phyloP scores from a whole-genome alignment of 2,888 invertebrate species.

The Nipponacmea schrenckii region DNA sequence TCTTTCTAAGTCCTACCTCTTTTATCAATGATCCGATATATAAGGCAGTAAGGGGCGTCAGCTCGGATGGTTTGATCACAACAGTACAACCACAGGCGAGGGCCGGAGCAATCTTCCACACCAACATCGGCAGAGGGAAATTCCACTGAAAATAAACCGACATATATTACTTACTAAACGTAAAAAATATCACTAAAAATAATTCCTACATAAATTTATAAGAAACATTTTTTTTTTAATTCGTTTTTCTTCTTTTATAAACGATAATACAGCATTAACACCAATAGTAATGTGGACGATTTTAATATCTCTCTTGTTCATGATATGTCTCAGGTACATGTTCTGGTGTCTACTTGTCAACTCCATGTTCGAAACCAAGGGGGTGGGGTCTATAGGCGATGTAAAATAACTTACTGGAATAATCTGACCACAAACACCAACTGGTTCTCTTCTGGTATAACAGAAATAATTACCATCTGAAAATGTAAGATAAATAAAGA shows the following conservation, averaged over 20 bases:
- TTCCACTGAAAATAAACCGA: slow-evolving; percentile 67
- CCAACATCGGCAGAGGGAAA: slow-evolving; percentile 60
- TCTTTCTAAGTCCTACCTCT: slow-evolving; percentile 58
- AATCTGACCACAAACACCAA: slow-evolving; percentile 75
- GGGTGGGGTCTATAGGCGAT: too few species aligned
- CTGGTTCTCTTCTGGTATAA: slow-evolving; percentile 76
- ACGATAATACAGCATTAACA: too few species aligned
- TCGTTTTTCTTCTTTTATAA: too few species aligned
- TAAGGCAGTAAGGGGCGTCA: slow-evolving; percentile 66
- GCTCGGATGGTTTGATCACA: slow-evolving; percentile 67
- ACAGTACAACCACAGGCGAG: slow-evolving; percentile 64
- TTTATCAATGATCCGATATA: slow-evolving; percentile 60
- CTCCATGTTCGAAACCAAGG: too few species aligned
- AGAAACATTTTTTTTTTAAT: too few species aligned
- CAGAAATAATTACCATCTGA: slow-evolving; percentile 77
- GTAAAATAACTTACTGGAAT: slow-evolving; percentile 63
- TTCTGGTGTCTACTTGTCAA: too few species aligned
- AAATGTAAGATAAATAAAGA: slow-evolving; percentile 13
- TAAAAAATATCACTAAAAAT: too few species aligned
- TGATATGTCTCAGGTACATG: too few species aligned
- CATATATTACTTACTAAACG: background rate
- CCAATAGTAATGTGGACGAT: too few species aligned
- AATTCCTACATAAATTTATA: too few species aligned
- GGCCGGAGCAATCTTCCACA: slow-evolving; percentile 63
- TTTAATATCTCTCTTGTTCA: too few species aligned